Evolutionary conservation across 2,888 invertebrate species (phyloP), one percentile per base, ranked within the genome.

Genomic region (Anodontia alba): DNA sequence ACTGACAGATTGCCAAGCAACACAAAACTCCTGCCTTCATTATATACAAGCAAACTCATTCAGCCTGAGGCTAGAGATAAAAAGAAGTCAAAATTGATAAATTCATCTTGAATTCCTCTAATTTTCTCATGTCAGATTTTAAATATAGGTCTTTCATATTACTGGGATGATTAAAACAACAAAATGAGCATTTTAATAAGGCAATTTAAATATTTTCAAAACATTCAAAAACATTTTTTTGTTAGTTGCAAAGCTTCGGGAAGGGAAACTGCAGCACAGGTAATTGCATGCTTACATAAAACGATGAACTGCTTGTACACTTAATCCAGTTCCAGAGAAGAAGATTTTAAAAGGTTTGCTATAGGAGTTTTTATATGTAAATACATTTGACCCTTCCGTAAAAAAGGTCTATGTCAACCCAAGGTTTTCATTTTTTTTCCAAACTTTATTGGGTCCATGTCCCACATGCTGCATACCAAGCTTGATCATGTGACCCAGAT

Each of bases 71-170:
- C 5, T 8, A 17, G 23, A 62, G 62, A 62, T 62, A 62, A 62
- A 15, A 33, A 33, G 62, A 62, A 62, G 62, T 62, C 62, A 62
- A 62, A 62, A 62, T 62, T 62, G 62, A 62, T 62, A 62, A 62
- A 33, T 62, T 33, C 62, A 33, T 62, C 62, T 62, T 29, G 17
- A 62, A 62, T 62, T 62, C 29, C 23, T 33, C 62, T 62, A 62
- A 62, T 62, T 62, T 62, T 33, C 62, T 8, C 62, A 62, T 62
- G 62, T 62, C 62, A 62, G 62, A 62, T 33, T 33, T 62, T 62
- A 62, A 62, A 62, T 62, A 62, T 62, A 62, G 62, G 23, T 17
- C 17, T 23, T 33, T 62, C 62, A 31, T 62, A 33, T 62, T 62
- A 2, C 62, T 62, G 26, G 31, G 62, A 62, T 33, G 17, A 33